phyloP scores from a whole-genome alignment of 2,113 vertebrate genomes.

The Prunella fulvescens region DNA sequence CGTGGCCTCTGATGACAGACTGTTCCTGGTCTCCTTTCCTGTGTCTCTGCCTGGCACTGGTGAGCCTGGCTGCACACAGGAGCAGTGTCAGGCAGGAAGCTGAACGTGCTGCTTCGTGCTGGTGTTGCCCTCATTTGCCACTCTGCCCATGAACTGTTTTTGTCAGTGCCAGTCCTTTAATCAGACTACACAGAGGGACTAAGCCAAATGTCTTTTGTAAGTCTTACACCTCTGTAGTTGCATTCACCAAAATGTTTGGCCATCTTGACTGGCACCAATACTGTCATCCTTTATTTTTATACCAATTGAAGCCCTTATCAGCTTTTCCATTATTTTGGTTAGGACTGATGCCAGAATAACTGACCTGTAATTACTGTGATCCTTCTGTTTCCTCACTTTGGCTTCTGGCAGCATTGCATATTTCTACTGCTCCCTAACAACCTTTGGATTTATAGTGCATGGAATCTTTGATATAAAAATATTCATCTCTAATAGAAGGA shows the following conservation, averaged over 20 bases:
- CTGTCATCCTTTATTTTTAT: neutral
- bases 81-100: neutral
- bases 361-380: conserved; percentile 18
- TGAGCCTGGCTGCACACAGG: neutral
- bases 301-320: neutral
- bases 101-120: accelerated
- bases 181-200: neutral
- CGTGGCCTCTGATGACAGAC: neutral
- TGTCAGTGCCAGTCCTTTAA: neutral
- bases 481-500: neutral
- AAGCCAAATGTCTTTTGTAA: neutral
- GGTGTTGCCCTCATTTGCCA: neutral
- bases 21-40: neutral
- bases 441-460: neutral
- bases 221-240: neutral
- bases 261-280: neutral
- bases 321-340: neutral
- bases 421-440: neutral
- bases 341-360: neutral
- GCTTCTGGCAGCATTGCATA: neutral
- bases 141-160: neutral
- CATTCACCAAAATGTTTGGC: neutral
- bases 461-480: neutral
- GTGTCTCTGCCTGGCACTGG: neutral
- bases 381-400: neutral